A percentile compares a stretch with the other conserved stretches of the same genome.
These are phyloP conservation scores for Limnephilus marmoratus DNA, from an alignment of 2,888 invertebrate species.

Conservation along the genomic window DNA sequence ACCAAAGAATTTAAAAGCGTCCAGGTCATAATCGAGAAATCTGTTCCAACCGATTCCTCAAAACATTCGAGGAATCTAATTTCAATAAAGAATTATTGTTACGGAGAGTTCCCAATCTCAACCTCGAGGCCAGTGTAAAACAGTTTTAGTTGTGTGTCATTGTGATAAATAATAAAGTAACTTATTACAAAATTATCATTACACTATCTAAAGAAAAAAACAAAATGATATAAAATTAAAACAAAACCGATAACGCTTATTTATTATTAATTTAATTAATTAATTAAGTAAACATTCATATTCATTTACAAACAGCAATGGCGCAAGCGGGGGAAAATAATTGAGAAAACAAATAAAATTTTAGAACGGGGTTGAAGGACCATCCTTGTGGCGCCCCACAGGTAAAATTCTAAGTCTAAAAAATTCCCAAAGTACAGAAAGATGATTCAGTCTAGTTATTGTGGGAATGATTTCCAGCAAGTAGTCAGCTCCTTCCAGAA, in stretches of 20 bases:
- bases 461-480: slow-evolving; percentile 17
- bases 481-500: not conserved
- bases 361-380: not conserved
- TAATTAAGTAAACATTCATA: slow-evolving; percentile 37
- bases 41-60: not conserved
- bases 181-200: slow-evolving; percentile 11
- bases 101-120: not conserved
- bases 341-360: not conserved
- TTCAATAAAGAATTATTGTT: not conserved
- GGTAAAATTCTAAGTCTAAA: not conserved
- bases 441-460: slow-evolving; percentile 14
- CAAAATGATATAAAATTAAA: slow-evolving; percentile 28
- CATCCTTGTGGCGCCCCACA: not conserved
- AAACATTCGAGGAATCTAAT: not conserved
- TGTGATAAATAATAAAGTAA: slow-evolving; percentile 10
- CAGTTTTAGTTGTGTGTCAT: not conserved
- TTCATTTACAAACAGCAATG: slow-evolving; percentile 13
- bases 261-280: slow-evolving; percentile 41
- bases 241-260: slow-evolving; percentile 39
- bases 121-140: not conserved
- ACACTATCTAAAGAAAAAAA: slow-evolving; percentile 31
- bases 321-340: not conserved
- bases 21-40: not conserved
- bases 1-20: not conserved
- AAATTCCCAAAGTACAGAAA: not conserved